A percentile compares a stretch with the other conserved stretches of the same genome.
Conservation (phyloP, 1,140 invertebrate species). For the Wasmannia auropunctata region DNA sequence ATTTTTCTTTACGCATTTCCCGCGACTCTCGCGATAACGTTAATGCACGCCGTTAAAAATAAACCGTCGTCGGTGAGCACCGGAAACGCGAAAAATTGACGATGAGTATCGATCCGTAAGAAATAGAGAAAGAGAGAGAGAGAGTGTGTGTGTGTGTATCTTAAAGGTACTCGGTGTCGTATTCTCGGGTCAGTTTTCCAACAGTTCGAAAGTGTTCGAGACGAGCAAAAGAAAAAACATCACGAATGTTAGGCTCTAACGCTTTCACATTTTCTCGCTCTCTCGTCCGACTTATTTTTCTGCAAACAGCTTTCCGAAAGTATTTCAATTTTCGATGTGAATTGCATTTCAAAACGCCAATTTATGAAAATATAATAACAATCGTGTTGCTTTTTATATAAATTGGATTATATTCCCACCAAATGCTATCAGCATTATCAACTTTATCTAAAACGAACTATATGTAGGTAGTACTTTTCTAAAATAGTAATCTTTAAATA, state of each 20-base stretch:
- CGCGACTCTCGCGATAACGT: not conserved
- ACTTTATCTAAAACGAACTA: not conserved
- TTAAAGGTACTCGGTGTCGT: conserved; percentile 50
- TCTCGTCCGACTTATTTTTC: conserved; percentile 38
- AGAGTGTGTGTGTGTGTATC: too few species aligned
- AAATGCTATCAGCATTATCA: not conserved
- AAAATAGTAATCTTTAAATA: not conserved
- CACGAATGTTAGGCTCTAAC: conserved; percentile 58
- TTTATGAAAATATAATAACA: not conserved
- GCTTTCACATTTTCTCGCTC: conserved; percentile 43
- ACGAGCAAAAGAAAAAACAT: conserved; percentile 50
- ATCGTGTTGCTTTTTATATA: not conserved
- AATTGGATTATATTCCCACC: not conserved
- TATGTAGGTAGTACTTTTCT: not conserved
- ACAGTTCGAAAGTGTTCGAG: conserved; percentile 62
- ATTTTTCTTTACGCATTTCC: conserved; percentile 24
- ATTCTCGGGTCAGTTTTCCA: conserved; percentile 55
- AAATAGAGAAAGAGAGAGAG: not conserved
- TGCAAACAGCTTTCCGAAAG: not conserved
- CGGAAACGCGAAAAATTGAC: not conserved
- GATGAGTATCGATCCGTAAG: not conserved
- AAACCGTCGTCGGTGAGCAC: not conserved
- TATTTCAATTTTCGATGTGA: conserved; percentile 9
- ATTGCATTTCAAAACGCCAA: not conserved
- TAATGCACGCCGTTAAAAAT: conserved; percentile 30